Conservation (phyloP, 2,888 invertebrate genomes). For the Coenonympha glycerion region DNA sequence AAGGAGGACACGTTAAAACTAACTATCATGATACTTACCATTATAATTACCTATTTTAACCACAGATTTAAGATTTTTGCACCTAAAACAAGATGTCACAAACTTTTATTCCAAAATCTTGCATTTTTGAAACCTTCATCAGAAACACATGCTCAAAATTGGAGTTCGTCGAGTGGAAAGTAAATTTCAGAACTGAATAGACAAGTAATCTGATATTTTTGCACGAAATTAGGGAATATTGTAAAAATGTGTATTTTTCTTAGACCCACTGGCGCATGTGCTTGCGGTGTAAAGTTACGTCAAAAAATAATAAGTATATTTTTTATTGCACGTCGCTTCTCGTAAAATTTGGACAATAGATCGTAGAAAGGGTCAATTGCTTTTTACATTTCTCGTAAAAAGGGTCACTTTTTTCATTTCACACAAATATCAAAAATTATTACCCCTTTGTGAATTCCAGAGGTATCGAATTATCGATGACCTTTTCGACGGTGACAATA, state of each 20-base stretch:
- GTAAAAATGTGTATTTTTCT: conserved; percentile 64
- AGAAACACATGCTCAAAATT: conserved; percentile 61
- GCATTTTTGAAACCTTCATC: conserved; percentile 37
- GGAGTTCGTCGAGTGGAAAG: conserved; percentile 50
- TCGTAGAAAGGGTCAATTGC: conserved; percentile 64
- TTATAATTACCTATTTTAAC: neutral
- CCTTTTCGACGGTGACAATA: conserved; percentile 35
- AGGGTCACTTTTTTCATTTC: conserved; percentile 25
- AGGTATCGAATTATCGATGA: conserved; percentile 35
- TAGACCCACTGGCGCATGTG: conserved; percentile 57
- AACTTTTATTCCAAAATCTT: conserved; percentile 2
- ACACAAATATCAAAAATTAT: conserved; percentile 41
- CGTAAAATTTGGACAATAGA: conserved; percentile 55
- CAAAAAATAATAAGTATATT: conserved; percentile 41
- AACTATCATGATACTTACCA: too few relatives aligned
- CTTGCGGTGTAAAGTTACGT: conserved; percentile 61
- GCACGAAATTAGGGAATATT: conserved; percentile 65
- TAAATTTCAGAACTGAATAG: conserved; percentile 34
- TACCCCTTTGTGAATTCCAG: conserved; percentile 46
- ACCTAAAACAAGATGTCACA: neutral
- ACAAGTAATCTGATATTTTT: conserved; percentile 66
- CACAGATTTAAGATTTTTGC: neutral
- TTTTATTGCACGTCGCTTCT: conserved; percentile 52
- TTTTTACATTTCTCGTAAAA: conserved; percentile 30
- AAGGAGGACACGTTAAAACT: too few relatives aligned